Evolutionary conservation across 53 echinoderm and acorn worm species (phyloP).

Genomic region (Crossaster papposus): DNA sequence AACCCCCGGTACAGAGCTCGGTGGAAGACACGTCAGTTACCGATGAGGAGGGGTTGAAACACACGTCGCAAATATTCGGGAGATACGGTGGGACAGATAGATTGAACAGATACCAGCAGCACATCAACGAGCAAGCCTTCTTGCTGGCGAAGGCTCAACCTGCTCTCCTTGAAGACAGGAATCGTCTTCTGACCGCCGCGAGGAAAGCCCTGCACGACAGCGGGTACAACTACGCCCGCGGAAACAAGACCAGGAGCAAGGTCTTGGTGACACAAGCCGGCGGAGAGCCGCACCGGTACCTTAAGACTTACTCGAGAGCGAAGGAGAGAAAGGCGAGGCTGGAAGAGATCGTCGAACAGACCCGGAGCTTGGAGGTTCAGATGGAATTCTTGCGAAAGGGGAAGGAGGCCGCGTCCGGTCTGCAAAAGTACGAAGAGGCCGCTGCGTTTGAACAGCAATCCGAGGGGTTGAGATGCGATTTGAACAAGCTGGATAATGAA

Average conservation of each 20-base stretch:
- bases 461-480: constrained; percentile 6
- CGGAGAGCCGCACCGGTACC: neutral
- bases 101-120: constrained; percentile 35
- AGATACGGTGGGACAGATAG: constrained; percentile 32
- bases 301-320: neutral
- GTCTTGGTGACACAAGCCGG: constrained; percentile 4
- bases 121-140: constrained; percentile 37
- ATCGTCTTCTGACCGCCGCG: constrained; percentile 38
- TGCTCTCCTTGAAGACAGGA: constrained; percentile 23
- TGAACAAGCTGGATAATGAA: constrained; percentile 17
- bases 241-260: constrained; percentile 48
- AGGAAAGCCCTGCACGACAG: constrained; percentile 31
- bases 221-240: constrained; percentile 56
- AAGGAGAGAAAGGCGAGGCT: neutral
- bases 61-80: constrained; percentile 59
- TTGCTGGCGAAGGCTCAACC: constrained; percentile 22
- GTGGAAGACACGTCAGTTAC: neutral
- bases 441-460: constrained; percentile 55
- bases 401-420: neutral
- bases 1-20: neutral
- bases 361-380: constrained; percentile 19
- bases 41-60: constrained; percentile 24
- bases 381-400: constrained; percentile 4
- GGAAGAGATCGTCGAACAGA: constrained; percentile 30
- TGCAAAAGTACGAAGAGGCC: constrained; percentile 39